Evolutionary conservation across 1,140 invertebrate species (phyloP).

Genomic region (fruit fly (Drosophila melanogaster)): DNA sequence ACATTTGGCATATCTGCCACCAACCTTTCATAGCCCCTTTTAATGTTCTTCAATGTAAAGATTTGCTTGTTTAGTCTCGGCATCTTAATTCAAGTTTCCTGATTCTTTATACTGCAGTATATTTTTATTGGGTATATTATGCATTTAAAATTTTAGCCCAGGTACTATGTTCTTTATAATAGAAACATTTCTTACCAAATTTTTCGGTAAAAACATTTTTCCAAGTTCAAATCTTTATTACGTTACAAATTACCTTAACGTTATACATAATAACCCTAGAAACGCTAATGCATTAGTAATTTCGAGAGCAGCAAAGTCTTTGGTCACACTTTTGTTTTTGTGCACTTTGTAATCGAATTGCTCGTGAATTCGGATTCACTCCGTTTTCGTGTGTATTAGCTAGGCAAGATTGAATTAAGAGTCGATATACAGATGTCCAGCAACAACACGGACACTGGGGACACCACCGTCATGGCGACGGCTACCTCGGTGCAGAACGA

Average conservation of each 20-base stretch:
- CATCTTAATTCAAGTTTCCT: no score
- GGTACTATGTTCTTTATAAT: no score
- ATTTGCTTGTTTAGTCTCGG: no score
- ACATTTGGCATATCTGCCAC: no score
- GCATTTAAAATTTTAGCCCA: no score
- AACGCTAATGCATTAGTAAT: not conserved
- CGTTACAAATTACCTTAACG: slow-evolving; percentile 4
- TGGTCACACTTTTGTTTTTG: slow-evolving; percentile 31
- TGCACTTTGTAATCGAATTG: slow-evolving; percentile 17
- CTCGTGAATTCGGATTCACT: slow-evolving; percentile 17
- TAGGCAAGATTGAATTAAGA: slow-evolving; percentile 76
- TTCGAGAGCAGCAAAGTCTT: not conserved
- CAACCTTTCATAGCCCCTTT: no score
- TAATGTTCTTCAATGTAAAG: no score
- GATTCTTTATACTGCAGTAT: no score
- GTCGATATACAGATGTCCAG: slow-evolving; percentile 75
- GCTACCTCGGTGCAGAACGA: slow-evolving; percentile 47
- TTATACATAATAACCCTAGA: no score
- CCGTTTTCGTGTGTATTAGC: slow-evolving; percentile 13
- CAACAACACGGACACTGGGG: slow-evolving; percentile 81
- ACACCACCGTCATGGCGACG: slow-evolving; percentile 68
- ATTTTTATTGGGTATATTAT: no score
- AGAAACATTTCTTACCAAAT: no score
- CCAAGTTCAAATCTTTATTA: not conserved
- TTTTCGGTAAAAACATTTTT: no score